phyloP scores from a whole-genome alignment of 35 echinoderm and acorn worm genomes.

The Diadema setosum region DNA sequence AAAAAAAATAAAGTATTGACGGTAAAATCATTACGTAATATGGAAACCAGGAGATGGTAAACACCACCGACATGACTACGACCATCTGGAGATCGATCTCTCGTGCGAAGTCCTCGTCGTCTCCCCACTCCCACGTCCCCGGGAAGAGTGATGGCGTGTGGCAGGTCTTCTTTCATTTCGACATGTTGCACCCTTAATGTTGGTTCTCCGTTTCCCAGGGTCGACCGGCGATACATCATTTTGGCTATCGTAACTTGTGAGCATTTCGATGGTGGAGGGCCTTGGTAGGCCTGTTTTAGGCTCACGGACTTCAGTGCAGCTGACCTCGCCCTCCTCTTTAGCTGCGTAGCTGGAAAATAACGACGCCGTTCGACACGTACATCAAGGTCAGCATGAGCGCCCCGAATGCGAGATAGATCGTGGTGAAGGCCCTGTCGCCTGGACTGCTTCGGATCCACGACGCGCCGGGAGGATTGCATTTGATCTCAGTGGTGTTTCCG shows the following conservation, averaged over 20 bases:
- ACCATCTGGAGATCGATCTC: not conserved
- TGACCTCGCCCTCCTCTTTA: not conserved
- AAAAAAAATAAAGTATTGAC: too few relatives aligned
- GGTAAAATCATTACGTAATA: slow-evolving; percentile 51
- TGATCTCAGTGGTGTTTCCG: not conserved
- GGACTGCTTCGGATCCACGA: not conserved
- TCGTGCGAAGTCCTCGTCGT: not conserved
- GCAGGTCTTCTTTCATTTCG: too few relatives aligned
- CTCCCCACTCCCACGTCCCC: not conserved
- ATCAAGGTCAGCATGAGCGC: not conserved
- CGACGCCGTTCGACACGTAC: not conserved
- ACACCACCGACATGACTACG: slow-evolving; percentile 8
- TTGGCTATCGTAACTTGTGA: too few relatives aligned
- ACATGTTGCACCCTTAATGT: too few relatives aligned
- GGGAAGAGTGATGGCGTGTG: too few relatives aligned
- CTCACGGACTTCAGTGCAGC: too few relatives aligned
- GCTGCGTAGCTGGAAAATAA: not conserved
- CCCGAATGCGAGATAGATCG: not conserved
- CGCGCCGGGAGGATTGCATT: not conserved
- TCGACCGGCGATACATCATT: too few relatives aligned
- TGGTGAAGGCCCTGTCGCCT: not conserved
- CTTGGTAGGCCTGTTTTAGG: too few relatives aligned
- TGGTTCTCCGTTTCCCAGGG: too few relatives aligned
- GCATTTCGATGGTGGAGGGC: too few relatives aligned
- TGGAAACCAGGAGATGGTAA: slow-evolving; percentile 39